Conservation (phyloP, 2,888 invertebrate species). For the Sesia bembeciformis region DNA sequence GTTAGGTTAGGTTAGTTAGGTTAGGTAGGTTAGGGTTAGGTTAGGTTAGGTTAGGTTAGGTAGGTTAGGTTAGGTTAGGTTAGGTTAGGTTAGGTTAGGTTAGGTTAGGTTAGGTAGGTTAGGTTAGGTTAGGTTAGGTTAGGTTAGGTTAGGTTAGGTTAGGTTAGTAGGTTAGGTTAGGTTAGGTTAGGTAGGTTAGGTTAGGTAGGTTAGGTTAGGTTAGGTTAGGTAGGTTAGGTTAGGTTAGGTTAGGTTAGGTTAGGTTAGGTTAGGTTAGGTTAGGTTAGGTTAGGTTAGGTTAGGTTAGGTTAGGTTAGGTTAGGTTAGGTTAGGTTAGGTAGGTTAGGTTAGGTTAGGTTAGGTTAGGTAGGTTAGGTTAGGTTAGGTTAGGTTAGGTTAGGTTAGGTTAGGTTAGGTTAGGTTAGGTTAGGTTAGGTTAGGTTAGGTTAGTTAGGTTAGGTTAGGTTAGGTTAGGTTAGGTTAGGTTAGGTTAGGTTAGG, state of each 20-base stretch:
- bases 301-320: constrained; percentile 4
- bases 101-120: constrained; percentile 8
- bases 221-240: constrained; percentile 8
- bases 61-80: constrained; percentile 11
- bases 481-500: constrained; percentile 2
- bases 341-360: constrained; percentile 9
- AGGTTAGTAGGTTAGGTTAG: constrained; percentile 8
- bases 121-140: constrained; percentile 11
- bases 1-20: constrained; percentile 9
- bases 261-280: constrained; percentile 5
- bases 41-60: constrained; percentile 12
- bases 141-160: constrained; percentile 8
- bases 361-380: constrained; percentile 10
- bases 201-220: constrained; percentile 9
- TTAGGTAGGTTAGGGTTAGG: constrained; percentile 8
- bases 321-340: constrained; percentile 8
- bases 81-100: constrained; percentile 7
- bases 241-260: constrained; percentile 2
- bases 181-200: constrained; percentile 10
- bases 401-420: too few relatives aligned
- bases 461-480: constrained; percentile 2
- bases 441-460: constrained; percentile 2
- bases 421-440: not conserved
- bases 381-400: too few relatives aligned
- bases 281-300: constrained; percentile 11